phyloP scores from a whole-genome alignment of 2,888 invertebrate species.

The Xestia xanthographa region DNA sequence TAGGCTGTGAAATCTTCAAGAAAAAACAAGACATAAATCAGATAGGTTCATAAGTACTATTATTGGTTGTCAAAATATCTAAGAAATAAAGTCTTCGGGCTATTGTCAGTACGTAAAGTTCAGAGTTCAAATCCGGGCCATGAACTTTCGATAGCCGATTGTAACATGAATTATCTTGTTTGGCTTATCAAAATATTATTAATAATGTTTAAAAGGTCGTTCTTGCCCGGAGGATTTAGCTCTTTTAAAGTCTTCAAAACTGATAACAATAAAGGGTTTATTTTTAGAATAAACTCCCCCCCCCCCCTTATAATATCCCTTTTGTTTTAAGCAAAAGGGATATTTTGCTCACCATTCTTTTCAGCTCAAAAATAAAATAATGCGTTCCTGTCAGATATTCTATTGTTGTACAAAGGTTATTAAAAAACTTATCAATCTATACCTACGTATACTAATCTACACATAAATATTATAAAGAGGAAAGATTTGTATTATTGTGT shows the following conservation, averaged over 20 bases:
- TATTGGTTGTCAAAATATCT: slow-evolving; percentile 15
- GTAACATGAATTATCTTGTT: slow-evolving; percentile 23
- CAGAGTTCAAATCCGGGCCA: slow-evolving; percentile 25
- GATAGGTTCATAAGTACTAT: background rate
- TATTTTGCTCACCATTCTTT: no score
- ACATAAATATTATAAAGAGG: no score
- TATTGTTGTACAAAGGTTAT: no score
- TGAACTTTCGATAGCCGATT: slow-evolving; percentile 39
- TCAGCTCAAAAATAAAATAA: no score
- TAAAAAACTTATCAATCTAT: no score
- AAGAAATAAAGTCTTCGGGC: background rate
- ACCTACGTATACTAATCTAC: no score
- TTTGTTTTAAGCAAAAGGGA: no score
- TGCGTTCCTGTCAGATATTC: no score
- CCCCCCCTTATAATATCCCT: no score
- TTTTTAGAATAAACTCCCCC: no score
- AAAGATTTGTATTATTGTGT: no score
- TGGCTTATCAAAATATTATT: slow-evolving; percentile 41
- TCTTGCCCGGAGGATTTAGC: background rate
- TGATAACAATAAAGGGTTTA: no score
- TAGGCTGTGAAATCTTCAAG: background rate
- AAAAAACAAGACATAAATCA: background rate
- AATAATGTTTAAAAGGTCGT: slow-evolving; percentile 33
- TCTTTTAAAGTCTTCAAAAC: background rate
- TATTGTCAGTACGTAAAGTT: slow-evolving; percentile 22